Percentiles rank a stretch among this genome's conserved stretches.
Evolutionary conservation across 2,113 vertebrate genomes (phyloP).

Genomic region (Mellivora capensis): DNA sequence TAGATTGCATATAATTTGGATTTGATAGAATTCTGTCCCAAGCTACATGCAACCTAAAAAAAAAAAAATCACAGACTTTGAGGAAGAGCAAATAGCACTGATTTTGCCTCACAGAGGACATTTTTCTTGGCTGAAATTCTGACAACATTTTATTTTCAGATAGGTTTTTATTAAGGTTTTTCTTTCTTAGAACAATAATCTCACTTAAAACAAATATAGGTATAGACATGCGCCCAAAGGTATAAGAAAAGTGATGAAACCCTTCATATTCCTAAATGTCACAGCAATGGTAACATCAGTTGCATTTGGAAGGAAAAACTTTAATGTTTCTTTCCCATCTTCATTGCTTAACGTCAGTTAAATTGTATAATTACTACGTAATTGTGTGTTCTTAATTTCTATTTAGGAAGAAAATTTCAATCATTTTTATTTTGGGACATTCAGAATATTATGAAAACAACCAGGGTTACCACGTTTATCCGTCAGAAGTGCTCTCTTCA

Average conservation of each 20-base stretch:
- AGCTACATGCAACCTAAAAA: not conserved
- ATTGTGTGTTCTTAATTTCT: conserved; percentile 39
- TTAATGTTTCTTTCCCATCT: not conserved
- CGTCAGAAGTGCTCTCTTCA: conserved; percentile 56
- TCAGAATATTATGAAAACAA: conserved; percentile 64
- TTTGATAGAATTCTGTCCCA: not conserved
- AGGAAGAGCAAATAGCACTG: not conserved
- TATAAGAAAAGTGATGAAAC: conserved; percentile 19
- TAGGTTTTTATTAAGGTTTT: not conserved
- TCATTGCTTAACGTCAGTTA: conserved; percentile 24
- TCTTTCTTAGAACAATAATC: not conserved
- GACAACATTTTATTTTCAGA: conserved; percentile 39
- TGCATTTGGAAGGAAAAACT: not conserved
- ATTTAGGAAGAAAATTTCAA: conserved; percentile 45
- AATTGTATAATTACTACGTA: conserved; percentile 40
- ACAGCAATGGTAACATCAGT: not conserved
- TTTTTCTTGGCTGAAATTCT: not conserved
- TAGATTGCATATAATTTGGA: not conserved
- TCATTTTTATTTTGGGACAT: conserved; percentile 60
- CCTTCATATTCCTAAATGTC: not conserved
- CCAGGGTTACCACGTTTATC: conserved; percentile 33
- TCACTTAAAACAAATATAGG: conserved; percentile 14
- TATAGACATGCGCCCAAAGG: not conserved
- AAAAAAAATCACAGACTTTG: not conserved
- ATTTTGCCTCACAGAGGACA: not conserved